Conservation (phyloP, 2,113 vertebrate genomes). For the Suncus etruscus region DNA sequence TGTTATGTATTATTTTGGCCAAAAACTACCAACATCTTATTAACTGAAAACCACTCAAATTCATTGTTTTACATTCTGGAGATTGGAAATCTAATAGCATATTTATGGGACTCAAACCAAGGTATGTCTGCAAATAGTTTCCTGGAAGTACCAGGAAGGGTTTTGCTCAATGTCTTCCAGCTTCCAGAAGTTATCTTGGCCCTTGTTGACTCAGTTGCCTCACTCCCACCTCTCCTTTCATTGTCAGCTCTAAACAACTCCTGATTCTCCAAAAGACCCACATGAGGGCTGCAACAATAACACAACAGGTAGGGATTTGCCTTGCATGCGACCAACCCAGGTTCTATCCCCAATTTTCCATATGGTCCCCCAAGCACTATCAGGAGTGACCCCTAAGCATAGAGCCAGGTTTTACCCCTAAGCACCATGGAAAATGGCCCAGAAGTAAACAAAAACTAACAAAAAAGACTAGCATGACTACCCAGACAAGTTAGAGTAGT, state of each 20-base stretch:
- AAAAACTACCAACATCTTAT: background rate
- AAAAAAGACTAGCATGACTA: too few relatives aligned
- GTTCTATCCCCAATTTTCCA: too few relatives aligned
- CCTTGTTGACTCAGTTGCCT: too few relatives aligned
- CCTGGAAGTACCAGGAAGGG: background rate
- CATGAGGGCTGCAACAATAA: too few relatives aligned
- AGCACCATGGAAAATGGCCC: too few relatives aligned
- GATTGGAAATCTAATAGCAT: background rate
- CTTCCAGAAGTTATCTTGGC: background rate
- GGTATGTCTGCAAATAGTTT: background rate
- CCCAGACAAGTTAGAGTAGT: background rate
- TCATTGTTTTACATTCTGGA: background rate
- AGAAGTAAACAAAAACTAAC: too few relatives aligned
- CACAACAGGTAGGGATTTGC: too few relatives aligned
- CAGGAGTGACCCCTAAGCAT: too few relatives aligned
- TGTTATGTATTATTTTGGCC: background rate
- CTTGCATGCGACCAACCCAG: too few relatives aligned
- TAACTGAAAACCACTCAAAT: background rate
- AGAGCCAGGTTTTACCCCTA: too few relatives aligned
- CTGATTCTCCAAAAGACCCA: fast-evolving
- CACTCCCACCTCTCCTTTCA: background rate
- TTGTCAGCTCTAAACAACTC: background rate
- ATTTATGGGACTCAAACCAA: background rate
- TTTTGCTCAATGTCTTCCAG: background rate
- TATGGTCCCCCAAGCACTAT: too few relatives aligned